Base-by-base conservation (phyloP, 2,113 vertebrate genomes). In the Barbus barbus region DNA sequence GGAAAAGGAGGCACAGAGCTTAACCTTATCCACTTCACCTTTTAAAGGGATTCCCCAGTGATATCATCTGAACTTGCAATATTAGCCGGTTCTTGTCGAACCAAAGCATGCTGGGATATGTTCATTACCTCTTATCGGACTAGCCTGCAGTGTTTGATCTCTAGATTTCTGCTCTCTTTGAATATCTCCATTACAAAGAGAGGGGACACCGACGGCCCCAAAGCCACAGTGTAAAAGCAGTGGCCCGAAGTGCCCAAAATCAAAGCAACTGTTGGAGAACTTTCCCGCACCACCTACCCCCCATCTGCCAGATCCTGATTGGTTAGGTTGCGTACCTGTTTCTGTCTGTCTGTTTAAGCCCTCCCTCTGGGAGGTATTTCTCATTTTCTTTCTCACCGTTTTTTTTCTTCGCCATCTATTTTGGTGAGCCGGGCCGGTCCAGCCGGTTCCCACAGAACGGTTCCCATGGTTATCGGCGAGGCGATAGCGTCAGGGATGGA, bases 391-490 rank as follows among this genome's bases (percentile, higher is more conserved):
- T 53, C 63, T 80, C 76, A 73, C 69, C 79, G 77, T 76, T 84
- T 67, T 85, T 84, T 63, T 85, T 91, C 41, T 12, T 44, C 3
- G 41, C 41, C 41, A 44, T 93, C 93, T 94, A 94, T 95, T 94
- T 94, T 94, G 91, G 93, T 94, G 93, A 93, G 93, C 28, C 26
- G 84, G 78, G 84, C 77, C 89, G 84, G 91, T 91, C 91, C 90
- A 90, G 91, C 89, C 90, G 51, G 94, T 95, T 95, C 94, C 94
- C 94, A 95, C 94, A 94, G 92, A 92, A 91, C 89, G 89, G 93
- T 95, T 95, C 94, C 94, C 94, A 95, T 95, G 94, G 93, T 95
- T 94, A 94, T 87, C 87, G 83, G 91, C 78, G 83, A 89, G 87
- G 92, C 93, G 94, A 94, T 95, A 94, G 93, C 90, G 79, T 78